Base-by-base conservation (phyloP, 2,888 invertebrate genomes). In the Metopia argyrocephala region DNA sequence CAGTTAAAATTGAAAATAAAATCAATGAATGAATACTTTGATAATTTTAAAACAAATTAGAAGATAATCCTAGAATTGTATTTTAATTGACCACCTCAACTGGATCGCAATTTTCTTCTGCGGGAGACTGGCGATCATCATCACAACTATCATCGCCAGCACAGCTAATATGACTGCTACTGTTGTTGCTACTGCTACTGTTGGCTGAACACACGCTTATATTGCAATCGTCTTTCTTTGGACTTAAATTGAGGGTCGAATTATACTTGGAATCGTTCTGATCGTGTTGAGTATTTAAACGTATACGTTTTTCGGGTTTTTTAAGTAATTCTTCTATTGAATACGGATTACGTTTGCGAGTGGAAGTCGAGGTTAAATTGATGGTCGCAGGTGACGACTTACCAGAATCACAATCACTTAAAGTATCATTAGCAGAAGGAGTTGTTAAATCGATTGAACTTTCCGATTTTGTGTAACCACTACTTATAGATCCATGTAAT, bases 241-340 rank as follows among this genome's bases (percentile, higher is more conserved):
- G 68, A 50, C 66, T 69, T 18, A 27, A 50, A 46, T 50, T 54
- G 2, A 48, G 20, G 3, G 64, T 45, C 0, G 18, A n/a, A 12
- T 69, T 74, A 0, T 48, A 9, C 38, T 76, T 82, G 5, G 38
- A 4, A 15, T 52, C 46, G 2, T 65, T 78, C 21, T 28, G 45
- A 21, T 56, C n/a, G 0, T 50, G 45, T 18, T 45, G 27, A 1
- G 48, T 75, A 45, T 71, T 84, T 0, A 87, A 73, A 0, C 87
- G 86, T 23, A 86, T 68, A 2, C 89, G 86, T 86, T 94, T 94
- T 82, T 94, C 94, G 0, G 96, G 96, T 85, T 96, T 96, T 87
- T 96, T 96, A 28, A 96, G 87, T 7, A 96, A 89, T 86, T 96
- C 96, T 85, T 96, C 96, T 87, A 97, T 97, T 1, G 96, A 96